These are phyloP conservation scores for Mus spretus DNA, from an alignment of 2,797 vertebrate species.

Conservation along the genomic window DNA sequence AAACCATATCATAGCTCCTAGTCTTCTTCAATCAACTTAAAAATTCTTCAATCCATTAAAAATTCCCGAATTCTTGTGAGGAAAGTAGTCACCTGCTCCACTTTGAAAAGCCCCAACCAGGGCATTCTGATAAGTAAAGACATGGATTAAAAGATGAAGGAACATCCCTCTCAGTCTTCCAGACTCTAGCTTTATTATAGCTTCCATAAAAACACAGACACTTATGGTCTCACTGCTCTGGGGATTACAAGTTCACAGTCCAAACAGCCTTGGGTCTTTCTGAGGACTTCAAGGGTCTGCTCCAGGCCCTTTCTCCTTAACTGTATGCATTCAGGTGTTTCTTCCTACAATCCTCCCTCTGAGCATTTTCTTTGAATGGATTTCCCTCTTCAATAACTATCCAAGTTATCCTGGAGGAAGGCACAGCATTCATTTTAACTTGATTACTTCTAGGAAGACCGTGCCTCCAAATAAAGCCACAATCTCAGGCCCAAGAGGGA, in stretches of 20 bases:
- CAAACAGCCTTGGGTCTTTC: not conserved
- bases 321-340: not conserved
- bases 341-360: not conserved
- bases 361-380: not conserved
- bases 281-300: not conserved
- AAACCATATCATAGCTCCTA: conserved; percentile 14
- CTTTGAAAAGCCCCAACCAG: conserved; percentile 56
- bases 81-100: not conserved
- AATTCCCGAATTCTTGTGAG: not conserved
- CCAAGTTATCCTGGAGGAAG: not conserved
- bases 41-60: conserved; percentile 36
- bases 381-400: not conserved
- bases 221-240: fast-evolving
- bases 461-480: not conserved
- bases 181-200: not conserved
- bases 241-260: not conserved
- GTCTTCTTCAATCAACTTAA: conserved; percentile 28
- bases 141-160: not conserved
- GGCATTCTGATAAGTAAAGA: conserved; percentile 49
- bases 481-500: not conserved
- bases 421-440: not conserved
- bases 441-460: not conserved
- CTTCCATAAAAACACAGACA: not conserved
- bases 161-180: not conserved
- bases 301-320: not conserved